These are phyloP conservation scores for Crypturellus undulatus DNA, from an alignment of 2,113 vertebrate genomes.

Conservation along the genomic window DNA sequence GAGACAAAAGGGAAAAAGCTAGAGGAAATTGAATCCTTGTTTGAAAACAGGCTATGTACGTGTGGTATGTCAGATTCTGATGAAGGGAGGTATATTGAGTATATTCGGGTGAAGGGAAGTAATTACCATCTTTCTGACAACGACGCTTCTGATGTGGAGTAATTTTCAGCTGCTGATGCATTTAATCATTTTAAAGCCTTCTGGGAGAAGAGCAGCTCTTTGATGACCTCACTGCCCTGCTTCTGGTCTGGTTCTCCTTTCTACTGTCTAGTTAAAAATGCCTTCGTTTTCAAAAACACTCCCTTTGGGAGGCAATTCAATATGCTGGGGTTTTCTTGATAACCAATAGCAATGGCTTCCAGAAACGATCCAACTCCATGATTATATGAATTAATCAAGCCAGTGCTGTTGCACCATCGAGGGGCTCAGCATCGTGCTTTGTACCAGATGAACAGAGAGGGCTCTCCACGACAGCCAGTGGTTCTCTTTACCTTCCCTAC, in stretches of 20 bases:
- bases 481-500: neutral
- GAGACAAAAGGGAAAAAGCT: constrained; percentile 95
- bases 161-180: constrained; percentile 72
- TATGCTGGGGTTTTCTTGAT: constrained; percentile 57
- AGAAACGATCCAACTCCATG: neutral
- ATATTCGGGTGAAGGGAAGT: constrained; percentile 98
- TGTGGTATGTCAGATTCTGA: constrained; percentile 93
- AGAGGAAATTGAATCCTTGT: constrained; percentile 96
- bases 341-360: constrained; percentile 56
- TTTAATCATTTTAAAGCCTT: constrained; percentile 76
- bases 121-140: constrained; percentile 99
- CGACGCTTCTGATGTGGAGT: constrained; percentile 96
- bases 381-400: neutral
- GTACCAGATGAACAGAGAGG: constrained; percentile 34
- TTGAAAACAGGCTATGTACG: constrained; percentile 92
- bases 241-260: constrained; percentile 80
- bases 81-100: constrained; percentile 95
- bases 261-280: constrained; percentile 67
- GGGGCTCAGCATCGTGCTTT: constrained; percentile 16
- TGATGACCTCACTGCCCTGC: constrained; percentile 79
- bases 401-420: neutral
- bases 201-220: constrained; percentile 72
- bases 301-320: constrained; percentile 54
- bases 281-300: constrained; percentile 68
- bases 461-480: neutral